Percentiles rank a stretch among this genome's conserved stretches.
Conservation (phyloP, 2,113 vertebrate genomes). For the Nyctibius bracteatus region DNA sequence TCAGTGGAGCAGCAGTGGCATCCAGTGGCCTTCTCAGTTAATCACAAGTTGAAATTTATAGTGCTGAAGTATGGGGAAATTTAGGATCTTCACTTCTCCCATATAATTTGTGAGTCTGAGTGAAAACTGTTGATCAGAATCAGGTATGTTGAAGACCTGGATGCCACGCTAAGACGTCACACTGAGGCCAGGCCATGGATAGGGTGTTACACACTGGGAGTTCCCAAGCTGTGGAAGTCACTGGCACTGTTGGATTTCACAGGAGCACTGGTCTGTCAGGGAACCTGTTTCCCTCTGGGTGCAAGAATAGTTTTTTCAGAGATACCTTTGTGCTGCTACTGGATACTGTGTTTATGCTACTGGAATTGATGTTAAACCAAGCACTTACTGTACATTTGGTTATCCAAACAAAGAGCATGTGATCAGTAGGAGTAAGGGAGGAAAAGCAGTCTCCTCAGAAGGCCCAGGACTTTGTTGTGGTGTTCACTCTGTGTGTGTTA, state of each 20-base stretch:
- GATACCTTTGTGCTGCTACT: neutral
- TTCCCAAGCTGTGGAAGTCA: neutral
- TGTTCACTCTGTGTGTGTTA: neutral
- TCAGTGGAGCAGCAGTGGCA: constrained; percentile 17
- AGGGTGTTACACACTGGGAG: neutral
- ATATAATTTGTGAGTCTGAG: neutral
- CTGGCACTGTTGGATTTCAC: neutral
- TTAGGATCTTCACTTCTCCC: neutral
- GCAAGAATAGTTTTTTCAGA: neutral
- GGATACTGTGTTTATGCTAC: neutral
- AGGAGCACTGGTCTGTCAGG: neutral
- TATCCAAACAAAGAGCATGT: neutral
- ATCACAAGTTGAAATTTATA: neutral
- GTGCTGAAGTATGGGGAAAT: neutral
- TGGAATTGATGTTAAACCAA: neutral
- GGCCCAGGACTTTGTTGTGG: neutral
- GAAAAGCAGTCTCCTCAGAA: neutral
- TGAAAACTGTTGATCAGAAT: neutral
- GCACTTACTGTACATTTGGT: neutral
- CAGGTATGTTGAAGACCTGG: neutral
- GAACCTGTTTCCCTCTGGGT: neutral
- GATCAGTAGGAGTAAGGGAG: neutral
- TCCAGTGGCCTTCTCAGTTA: neutral
- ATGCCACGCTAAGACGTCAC: neutral
- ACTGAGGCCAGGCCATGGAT: neutral